Base-by-base conservation (phyloP, 23 tunicate species). In the Styela plicata region DNA sequence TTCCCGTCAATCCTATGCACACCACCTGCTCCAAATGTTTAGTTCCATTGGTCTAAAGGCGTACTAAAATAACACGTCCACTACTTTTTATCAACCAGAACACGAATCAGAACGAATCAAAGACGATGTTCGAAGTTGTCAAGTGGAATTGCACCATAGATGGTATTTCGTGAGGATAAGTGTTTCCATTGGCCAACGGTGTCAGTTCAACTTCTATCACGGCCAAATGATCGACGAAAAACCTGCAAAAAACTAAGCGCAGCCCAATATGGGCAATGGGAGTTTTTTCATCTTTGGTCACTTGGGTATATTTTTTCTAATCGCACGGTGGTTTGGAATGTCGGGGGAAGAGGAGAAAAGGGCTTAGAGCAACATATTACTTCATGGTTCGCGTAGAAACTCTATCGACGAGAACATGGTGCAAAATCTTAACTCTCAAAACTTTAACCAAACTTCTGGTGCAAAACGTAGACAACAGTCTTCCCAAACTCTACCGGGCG, bases 181-280 rank as follows among this genome's bases (percentile, higher is more conserved):
- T 93, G 0, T 93, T 93, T 33, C 84, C 88, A 24, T 93, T 94
- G n/a, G n/a, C n/a, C 80, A 93, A 88, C 86, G 98, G 98, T 1
- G 82, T 93, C 24, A 85, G 90, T 53, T 94, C 98, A 0, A 84
- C 80, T 64, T 82, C 90, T 34, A 93, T 88, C 78, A 88, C 86
- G 3, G 90, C 89, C 66, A 85, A 85, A 70, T n/a, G 98, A 93
- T 37, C 74, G 67, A 21, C 89, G n/a, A n/a, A 85, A 30, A 67
- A 86, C 24, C 78, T 93, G 35, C 79, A 78, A 70, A 57, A n/a
- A 85, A 30, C 80, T 93, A 2, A 88, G 94, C 87, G 89, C 87
- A 17, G 91, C 98, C 1, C 98, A n/a, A 94, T 21, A 61, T 93
- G 71, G 94, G n/a, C 89, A 65, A 93, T 93, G 98, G 98, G 98